A percentile compares a stretch with the other conserved stretches of the same genome.
phyloP scores from a whole-genome alignment of 2,888 invertebrate species.

The Orchestes rusci region DNA sequence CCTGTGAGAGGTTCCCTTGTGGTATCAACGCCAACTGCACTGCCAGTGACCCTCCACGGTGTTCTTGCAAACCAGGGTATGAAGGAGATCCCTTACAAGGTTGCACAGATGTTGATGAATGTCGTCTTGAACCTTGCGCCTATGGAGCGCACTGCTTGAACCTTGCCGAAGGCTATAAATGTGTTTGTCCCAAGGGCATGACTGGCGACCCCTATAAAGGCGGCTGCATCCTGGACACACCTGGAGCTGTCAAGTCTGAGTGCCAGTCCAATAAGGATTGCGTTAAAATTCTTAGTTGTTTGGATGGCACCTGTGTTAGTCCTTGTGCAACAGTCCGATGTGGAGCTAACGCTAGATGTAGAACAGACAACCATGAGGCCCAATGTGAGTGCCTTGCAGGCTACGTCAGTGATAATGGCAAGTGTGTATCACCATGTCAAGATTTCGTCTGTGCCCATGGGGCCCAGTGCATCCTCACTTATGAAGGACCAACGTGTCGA shows the following conservation, averaged over 20 bases:
- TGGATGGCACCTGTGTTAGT: slow-evolving; percentile 70
- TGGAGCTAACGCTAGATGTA: slow-evolving; percentile 79
- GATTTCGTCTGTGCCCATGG: slow-evolving; percentile 71
- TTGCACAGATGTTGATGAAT: slow-evolving; percentile 82
- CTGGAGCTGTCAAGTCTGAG: slow-evolving; percentile 54
- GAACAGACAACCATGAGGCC: slow-evolving; percentile 79
- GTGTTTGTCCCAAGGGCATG: slow-evolving; percentile 76
- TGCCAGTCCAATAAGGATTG: slow-evolving; percentile 72
- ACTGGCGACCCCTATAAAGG: slow-evolving; percentile 78
- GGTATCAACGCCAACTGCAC: slow-evolving; percentile 87
- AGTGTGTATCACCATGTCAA: slow-evolving; percentile 77
- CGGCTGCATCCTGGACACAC: slow-evolving; percentile 59
- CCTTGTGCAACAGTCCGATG: slow-evolving; percentile 74
- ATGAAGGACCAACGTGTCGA: slow-evolving; percentile 79
- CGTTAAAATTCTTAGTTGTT: slow-evolving; percentile 70
- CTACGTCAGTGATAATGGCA: slow-evolving; percentile 70
- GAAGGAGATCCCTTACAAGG: slow-evolving; percentile 81
- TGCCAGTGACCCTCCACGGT: slow-evolving; percentile 81
- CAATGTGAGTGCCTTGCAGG: slow-evolving; percentile 85
- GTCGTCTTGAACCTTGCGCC: slow-evolving; percentile 74
- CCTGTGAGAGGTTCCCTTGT: slow-evolving; percentile 84
- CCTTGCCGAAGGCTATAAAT: slow-evolving; percentile 77
- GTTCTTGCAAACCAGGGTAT: slow-evolving; percentile 80
- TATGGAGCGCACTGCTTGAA: slow-evolving; percentile 86
- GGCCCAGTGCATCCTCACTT: slow-evolving; percentile 79